These are phyloP conservation scores for Isoperla grammatica DNA, from an alignment of 2,888 invertebrate species.

Conservation along the genomic window DNA sequence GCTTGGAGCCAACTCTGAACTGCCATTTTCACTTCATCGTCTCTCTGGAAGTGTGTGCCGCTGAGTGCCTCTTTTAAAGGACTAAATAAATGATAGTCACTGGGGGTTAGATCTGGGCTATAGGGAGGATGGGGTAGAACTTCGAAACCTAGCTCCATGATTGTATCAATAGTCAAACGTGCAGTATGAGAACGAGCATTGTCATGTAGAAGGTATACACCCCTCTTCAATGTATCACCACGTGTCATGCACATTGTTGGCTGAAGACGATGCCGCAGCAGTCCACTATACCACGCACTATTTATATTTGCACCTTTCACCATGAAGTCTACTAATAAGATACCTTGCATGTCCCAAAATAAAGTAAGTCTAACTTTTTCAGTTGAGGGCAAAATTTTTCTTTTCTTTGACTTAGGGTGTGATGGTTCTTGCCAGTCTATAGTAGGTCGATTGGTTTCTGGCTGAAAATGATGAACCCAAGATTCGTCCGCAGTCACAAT, in stretches of 20 bases:
- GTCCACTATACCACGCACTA: not conserved
- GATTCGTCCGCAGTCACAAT: not conserved
- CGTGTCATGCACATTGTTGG: not conserved
- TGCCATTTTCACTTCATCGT: not conserved
- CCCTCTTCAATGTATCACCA: not conserved
- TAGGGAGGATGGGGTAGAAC: not conserved
- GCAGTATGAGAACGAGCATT: not conserved
- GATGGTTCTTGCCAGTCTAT: too few species aligned
- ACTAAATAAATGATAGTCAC: not conserved
- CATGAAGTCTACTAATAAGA: not conserved
- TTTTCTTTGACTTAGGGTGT: not conserved
- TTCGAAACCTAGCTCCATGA: not conserved
- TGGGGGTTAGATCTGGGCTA: not conserved
- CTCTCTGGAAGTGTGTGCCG: not conserved
- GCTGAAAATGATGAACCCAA: not conserved
- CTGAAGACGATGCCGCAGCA: not conserved
- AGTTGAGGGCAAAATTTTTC: not conserved
- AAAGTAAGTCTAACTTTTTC: not conserved
- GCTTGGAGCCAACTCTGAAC: not conserved
- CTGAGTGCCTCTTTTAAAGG: not conserved
- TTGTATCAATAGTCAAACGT: not conserved
- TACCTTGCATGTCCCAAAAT: not conserved
- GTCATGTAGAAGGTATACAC: not conserved
- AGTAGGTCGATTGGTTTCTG: not conserved
- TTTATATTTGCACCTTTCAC: not conserved